Conservation (phyloP, 1,140 invertebrate genomes). For the Holotrichia oblita region DNA sequence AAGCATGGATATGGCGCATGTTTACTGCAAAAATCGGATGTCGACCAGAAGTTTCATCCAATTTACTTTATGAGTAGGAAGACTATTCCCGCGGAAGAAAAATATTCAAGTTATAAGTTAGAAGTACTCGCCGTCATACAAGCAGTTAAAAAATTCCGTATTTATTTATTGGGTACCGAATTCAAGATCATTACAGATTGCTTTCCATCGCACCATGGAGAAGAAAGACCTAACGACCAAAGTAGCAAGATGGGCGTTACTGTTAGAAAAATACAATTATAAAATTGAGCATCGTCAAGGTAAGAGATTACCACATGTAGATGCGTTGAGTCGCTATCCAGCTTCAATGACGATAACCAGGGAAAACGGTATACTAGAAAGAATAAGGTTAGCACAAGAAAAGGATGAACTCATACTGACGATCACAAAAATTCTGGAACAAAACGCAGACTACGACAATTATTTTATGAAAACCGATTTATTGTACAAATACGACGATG, state of each 20-base stretch:
- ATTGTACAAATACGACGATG: slow-evolving; percentile 18
- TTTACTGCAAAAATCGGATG: background rate
- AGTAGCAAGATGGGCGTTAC: slow-evolving; percentile 57
- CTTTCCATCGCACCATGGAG: slow-evolving; percentile 53
- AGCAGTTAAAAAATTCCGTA: slow-evolving; percentile 63
- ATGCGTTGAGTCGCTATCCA: slow-evolving; percentile 60
- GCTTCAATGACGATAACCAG: slow-evolving; percentile 45
- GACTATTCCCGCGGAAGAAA: slow-evolving; percentile 43
- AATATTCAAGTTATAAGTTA: slow-evolving; percentile 62
- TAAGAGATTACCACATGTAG: slow-evolving; percentile 59
- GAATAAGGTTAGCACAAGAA: slow-evolving; percentile 44
- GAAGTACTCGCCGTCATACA: slow-evolving; percentile 64
- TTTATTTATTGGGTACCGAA: slow-evolving; percentile 63
- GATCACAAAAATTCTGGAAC: background rate
- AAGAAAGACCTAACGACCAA: slow-evolving; percentile 53
- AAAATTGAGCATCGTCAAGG: slow-evolving; percentile 57
- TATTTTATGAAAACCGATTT: background rate
- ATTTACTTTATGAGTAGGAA: slow-evolving; percentile 51
- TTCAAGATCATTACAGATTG: slow-evolving; percentile 63
- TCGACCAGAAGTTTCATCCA: slow-evolving; percentile 58
- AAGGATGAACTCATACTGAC: slow-evolving; percentile 44
- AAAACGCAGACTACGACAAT: background rate
- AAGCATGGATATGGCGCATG: slow-evolving; percentile 5
- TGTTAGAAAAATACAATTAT: slow-evolving; percentile 57
- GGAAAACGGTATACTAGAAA: background rate